phyloP scores from a whole-genome alignment of 2,797 vertebrate genomes.

The Pteropus rufus region DNA sequence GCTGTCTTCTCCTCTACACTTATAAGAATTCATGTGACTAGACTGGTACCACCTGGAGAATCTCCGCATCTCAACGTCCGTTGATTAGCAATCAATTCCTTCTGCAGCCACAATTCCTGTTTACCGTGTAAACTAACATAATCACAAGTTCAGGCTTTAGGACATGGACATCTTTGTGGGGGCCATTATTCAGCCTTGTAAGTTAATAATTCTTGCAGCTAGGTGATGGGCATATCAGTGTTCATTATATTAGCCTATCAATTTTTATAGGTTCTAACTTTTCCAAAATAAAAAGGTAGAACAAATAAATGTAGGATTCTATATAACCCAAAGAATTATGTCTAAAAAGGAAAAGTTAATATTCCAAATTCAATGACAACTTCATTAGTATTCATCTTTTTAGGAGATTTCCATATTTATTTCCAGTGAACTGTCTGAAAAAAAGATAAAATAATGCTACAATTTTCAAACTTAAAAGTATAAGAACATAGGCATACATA shows the following conservation, averaged over 20 bases:
- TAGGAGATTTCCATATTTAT: conserved; percentile 48
- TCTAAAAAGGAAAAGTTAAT: conserved; percentile 2
- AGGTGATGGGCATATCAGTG: background rate
- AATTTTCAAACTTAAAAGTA: conserved; percentile 35
- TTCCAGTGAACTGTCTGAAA: conserved; percentile 26
- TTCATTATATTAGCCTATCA: background rate
- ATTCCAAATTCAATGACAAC: conserved; percentile 22
- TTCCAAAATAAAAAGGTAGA: conserved; percentile 1
- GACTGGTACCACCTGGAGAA: background rate
- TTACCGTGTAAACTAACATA: background rate
- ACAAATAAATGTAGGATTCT: conserved; percentile 28
- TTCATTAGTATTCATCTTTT: conserved; percentile 30
- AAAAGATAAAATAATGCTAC: conserved; percentile 38
- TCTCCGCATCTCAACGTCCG: background rate
- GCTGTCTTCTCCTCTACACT: background rate
- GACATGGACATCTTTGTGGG: background rate
- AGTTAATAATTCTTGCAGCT: conserved; percentile 10
- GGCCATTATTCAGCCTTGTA: background rate
- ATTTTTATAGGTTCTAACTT: conserved; percentile 38
- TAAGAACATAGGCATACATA: conserved; percentile 38
- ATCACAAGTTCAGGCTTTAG: background rate
- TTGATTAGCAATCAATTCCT: background rate
- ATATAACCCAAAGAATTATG: conserved; percentile 27
- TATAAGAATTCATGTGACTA: background rate
- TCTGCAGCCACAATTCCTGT: background rate